Base-by-base conservation (phyloP, 1,140 invertebrate species). In the Thrips palmi region DNA sequence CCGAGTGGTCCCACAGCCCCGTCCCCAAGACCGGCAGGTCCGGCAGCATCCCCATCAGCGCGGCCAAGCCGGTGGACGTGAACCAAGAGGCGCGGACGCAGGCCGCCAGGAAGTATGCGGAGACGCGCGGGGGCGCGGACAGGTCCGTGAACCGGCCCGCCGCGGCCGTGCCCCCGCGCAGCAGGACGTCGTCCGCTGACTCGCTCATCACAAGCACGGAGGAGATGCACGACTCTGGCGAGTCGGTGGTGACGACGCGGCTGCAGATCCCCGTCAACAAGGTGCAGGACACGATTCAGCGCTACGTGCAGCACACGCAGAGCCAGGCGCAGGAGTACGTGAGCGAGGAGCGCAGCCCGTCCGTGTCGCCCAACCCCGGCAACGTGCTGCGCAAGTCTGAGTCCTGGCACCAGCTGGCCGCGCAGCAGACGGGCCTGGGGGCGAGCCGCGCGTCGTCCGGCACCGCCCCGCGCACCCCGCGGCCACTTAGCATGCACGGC, bases 381-480 rank as follows among this genome's bases (percentile, higher is more conserved):
- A 45, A 43, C 20, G 62, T 64, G 1, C 51, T 82, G n/a, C 74
- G 70, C 23, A 78, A 80, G 52, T 79, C 77, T 2, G 78, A 79
- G 53, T 82, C 79, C 0, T 83, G 80, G 78, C 74, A 81, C 48
- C 75, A 81, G 44, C 60, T 70, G 15, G 49, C 62, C 41, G 44
- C 65, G 22, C 54, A 56, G 10, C 56, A 60, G 33, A 47, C 44
- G 41, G n/a, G n/a, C n/a, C n/a, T n/a, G n/a, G 33, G 40, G 27
- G 39, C 33, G 18, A 39, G 37, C 21, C 34, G 49, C 11, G 48
- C 49, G n/a, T 46, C 48, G 24, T 49, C 48, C 33, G 52, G 59
- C 2, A 56, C 51, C 36, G 31, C 51, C 7, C 48, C 52, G 31
- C 51, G 53, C 28, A 52, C 49, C 40, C 48, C 52, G 21, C 43